Evolutionary conservation across 2,797 vertebrate species (phyloP), one percentile per base, ranked within the genome.

Genomic region (Molossus molossus): DNA sequence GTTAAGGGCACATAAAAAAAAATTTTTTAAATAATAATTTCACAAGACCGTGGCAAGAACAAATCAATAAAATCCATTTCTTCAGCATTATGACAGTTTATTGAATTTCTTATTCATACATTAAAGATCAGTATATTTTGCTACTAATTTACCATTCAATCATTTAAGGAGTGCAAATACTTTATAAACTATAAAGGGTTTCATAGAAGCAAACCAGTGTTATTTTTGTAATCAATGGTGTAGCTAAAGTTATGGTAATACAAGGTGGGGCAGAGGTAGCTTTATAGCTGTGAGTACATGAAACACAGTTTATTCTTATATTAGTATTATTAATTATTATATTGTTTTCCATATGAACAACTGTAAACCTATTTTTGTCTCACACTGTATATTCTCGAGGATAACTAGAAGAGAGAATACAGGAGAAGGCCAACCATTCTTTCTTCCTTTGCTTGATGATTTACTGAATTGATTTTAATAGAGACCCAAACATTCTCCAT

Each of bases 401-500:
- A 82, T 93, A 89, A 91, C 3, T 65, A 58, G 18, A 79, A 55
- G 5, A 67, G 14, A 72, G 69, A 90, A 95, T 23, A 79, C 12
- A 70, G 13, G n/a, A 73, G 55, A 92, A 87, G 14, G 13, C 13
- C 13, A 3, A 33, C 11, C 5, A 40, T 2, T 90, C 70, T 81
- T n/a, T 64, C n/a, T 73, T 92, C n/a, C 40, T 92, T 10, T 84
- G 7, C 45, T 18, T 87, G 48, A 67, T 60, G 91, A 9, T 33
- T 40, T 0, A 87, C 12, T 87, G 29, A 97, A 98, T 85, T 72
- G 95, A 93, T 87, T 20, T 70, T 64, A 91, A 77, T 3, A 58
- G 6, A 92, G 37, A 88, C 55, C 4, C 87, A 55, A 92, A 40
- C 73, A 40, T 70, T 87, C 67, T 85, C 67, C 17, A 20, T 45